These are phyloP conservation scores for Drosophila algonquin DNA, from an alignment of 2,888 invertebrate genomes.

Conservation along the genomic window DNA sequence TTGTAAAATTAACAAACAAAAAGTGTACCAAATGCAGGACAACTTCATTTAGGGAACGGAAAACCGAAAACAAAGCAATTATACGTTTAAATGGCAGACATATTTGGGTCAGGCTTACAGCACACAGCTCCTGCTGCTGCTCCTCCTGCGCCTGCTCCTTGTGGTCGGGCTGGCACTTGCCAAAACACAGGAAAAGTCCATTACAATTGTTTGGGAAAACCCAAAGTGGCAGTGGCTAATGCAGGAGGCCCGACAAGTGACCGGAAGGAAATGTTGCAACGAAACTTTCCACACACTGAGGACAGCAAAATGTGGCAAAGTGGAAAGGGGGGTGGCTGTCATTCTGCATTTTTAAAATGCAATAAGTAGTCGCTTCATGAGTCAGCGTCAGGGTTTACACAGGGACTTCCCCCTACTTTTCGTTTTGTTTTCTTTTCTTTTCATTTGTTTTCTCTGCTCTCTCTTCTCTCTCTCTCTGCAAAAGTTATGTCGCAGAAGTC, in stretches of 20 bases:
- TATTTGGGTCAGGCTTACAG: constrained; percentile 62
- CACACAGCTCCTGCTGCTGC: constrained; percentile 20
- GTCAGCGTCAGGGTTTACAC: constrained; percentile 37
- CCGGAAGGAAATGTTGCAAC: constrained; percentile 40
- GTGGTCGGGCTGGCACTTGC: constrained; percentile 26
- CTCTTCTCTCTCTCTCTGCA: constrained; percentile 17
- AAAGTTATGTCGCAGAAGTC: constrained; percentile 30
- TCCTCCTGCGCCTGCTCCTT: constrained; percentile 4
- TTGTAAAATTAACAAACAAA: neutral
- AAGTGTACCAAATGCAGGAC: constrained; percentile 28
- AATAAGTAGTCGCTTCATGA: constrained; percentile 42
- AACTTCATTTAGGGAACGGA: constrained; percentile 61
- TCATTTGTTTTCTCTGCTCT: constrained; percentile 8
- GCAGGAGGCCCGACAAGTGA: constrained; percentile 14
- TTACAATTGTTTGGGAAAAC: constrained; percentile 75
- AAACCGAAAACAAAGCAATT: constrained; percentile 78
- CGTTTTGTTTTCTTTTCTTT: constrained; percentile 30
- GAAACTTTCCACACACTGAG: constrained; percentile 41
- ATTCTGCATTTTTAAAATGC: constrained; percentile 43
- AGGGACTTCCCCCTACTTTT: constrained; percentile 31
- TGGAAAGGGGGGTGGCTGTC: neutral
- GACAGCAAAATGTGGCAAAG: constrained; percentile 69
- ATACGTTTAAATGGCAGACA: constrained; percentile 48
- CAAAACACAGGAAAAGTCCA: constrained; percentile 39
- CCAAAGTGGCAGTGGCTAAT: constrained; percentile 48